phyloP scores from a whole-genome alignment of 2,888 invertebrate species.

The Unio pictorum region DNA sequence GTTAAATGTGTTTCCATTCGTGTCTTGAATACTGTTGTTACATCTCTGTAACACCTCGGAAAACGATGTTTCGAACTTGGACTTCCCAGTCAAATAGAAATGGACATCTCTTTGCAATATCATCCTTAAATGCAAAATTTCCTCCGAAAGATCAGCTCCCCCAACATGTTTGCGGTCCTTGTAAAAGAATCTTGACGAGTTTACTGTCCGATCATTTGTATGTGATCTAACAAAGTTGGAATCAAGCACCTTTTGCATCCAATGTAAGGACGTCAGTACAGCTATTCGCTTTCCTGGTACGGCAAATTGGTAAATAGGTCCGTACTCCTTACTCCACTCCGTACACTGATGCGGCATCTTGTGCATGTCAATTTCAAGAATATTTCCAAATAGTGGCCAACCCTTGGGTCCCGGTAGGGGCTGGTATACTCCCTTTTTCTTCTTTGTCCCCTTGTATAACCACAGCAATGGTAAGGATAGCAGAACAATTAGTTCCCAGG shows the following conservation, averaged over 20 bases:
- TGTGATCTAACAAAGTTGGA: constrained; percentile 10
- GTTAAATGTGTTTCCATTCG: constrained; percentile 9
- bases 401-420: constrained; percentile 5
- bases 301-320: constrained; percentile 19
- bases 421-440: background rate
- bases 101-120: constrained; percentile 18
- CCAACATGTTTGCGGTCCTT: constrained; percentile 33
- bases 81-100: constrained; percentile 16
- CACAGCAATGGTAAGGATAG: background rate
- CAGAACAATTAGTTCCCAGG: background rate
- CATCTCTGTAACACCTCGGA: constrained; percentile 14
- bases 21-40: constrained; percentile 13
- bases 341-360: constrained; percentile 19
- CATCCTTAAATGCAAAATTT: constrained; percentile 19
- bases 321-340: constrained; percentile 21
- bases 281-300: constrained; percentile 18
- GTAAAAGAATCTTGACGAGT: constrained; percentile 26
- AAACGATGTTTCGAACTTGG: constrained; percentile 10
- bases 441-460: background rate
- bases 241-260: constrained; percentile 16
- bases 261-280: constrained; percentile 13
- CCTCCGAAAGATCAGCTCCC: constrained; percentile 20
- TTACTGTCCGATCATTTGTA: constrained; percentile 25
- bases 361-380: constrained; percentile 24
- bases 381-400: background rate